A percentile compares a stretch with the other conserved stretches of the same genome.
Evolutionary conservation across 2,888 invertebrate genomes (phyloP).

Genomic region (Cremastobaeus sp.): DNA sequence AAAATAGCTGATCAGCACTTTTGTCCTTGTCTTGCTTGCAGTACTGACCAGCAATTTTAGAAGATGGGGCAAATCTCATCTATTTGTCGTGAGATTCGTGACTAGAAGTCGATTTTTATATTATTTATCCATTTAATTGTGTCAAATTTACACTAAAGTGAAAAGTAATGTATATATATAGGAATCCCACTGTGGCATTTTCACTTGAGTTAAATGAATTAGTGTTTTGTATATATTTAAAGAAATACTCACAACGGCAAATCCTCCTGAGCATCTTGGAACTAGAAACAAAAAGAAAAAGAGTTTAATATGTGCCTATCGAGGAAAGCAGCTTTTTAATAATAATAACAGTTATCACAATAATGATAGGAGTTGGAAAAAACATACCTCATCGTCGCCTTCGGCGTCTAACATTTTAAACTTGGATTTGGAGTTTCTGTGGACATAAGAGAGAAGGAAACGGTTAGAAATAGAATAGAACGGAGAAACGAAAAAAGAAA

Average conservation of each 20-base stretch:
- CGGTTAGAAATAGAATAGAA: neutral
- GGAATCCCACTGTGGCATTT: neutral
- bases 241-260: conserved; percentile 72
- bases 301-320: no score
- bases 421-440: conserved; percentile 50
- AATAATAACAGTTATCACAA: neutral
- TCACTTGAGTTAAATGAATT: no score
- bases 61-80: no score
- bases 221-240: neutral
- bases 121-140: no score
- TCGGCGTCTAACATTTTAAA: conserved; percentile 74
- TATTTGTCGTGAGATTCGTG: no score
- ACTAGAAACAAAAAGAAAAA: conserved; percentile 74
- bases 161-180: no score
- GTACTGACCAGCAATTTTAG: no score
- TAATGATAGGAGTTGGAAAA: neutral
- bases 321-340: no score
- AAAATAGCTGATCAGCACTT: no score
- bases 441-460: conserved; percentile 35
- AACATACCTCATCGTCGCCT: conserved; percentile 74
- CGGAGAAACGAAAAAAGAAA: neutral
- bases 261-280: conserved; percentile 80
- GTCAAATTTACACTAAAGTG: no score
- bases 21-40: no score
- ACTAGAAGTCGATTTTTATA: no score